A percentile compares a stretch with the other conserved stretches of the same genome.
phyloP scores from a whole-genome alignment of 2,797 vertebrate genomes.

The Macroramphosus scolopax region DNA sequence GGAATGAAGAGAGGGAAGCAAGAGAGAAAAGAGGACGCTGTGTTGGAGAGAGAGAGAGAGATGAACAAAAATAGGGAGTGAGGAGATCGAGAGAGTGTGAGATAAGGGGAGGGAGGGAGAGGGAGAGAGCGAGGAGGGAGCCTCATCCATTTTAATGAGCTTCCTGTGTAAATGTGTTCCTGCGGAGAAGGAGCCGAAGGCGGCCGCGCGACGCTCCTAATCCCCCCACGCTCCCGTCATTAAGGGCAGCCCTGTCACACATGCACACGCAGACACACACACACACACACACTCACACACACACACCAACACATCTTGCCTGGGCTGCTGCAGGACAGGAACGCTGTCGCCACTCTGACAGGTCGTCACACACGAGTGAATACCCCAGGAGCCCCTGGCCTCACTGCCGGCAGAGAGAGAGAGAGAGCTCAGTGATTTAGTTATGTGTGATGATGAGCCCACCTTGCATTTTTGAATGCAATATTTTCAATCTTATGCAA shows the following conservation, averaged over 20 bases:
- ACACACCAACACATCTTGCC: slow-evolving; percentile 23
- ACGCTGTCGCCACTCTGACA: slow-evolving; percentile 81
- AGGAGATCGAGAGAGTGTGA: slow-evolving; percentile 57
- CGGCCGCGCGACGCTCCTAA: slow-evolving; percentile 80
- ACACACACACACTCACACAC: slow-evolving; percentile 29
- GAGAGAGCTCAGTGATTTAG: slow-evolving; percentile 35
- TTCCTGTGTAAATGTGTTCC: slow-evolving; percentile 85
- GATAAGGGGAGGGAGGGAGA: slow-evolving; percentile 49
- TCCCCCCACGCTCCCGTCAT: slow-evolving; percentile 82
- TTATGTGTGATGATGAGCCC: slow-evolving; percentile 48
- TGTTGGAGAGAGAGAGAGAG: slow-evolving; percentile 36
- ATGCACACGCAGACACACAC: slow-evolving; percentile 30
- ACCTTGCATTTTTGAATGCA: slow-evolving; percentile 41
- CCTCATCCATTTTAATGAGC: slow-evolving; percentile 88
- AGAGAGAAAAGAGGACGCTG: slow-evolving; percentile 36
- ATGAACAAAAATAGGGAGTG: slow-evolving; percentile 61
- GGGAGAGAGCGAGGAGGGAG: slow-evolving; percentile 68
- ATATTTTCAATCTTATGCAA: slow-evolving; percentile 35
- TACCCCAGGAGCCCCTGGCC: slow-evolving; percentile 76
- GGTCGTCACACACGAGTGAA: slow-evolving; percentile 82
- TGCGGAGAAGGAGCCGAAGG: slow-evolving; percentile 79
- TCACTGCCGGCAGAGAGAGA: slow-evolving; percentile 65
- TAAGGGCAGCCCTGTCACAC: slow-evolving; percentile 80
- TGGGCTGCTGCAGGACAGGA: slow-evolving; percentile 64
- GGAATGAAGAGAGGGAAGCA: slow-evolving; percentile 28